These are phyloP conservation scores for Gastrophysa polygoni DNA, from an alignment of 2,888 invertebrate species.

Conservation along the genomic window DNA sequence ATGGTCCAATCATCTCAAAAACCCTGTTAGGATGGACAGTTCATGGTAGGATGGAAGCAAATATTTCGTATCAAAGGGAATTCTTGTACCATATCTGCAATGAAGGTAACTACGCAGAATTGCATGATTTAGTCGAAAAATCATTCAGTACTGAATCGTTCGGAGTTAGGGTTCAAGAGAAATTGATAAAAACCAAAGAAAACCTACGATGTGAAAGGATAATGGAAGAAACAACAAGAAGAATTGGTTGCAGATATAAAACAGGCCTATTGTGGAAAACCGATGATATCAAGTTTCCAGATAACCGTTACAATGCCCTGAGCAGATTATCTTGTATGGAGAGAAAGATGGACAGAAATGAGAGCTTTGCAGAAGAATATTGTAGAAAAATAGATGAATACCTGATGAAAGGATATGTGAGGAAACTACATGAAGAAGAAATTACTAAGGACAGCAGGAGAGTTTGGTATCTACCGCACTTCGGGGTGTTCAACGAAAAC, in stretches of 20 bases:
- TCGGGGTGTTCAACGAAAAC: no score
- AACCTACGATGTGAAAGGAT: conserved; percentile 1
- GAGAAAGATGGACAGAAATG: background rate
- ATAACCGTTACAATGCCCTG: background rate
- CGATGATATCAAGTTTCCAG: background rate
- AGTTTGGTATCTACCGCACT: no score
- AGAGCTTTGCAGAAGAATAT: no score
- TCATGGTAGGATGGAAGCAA: background rate
- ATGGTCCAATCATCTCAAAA: background rate
- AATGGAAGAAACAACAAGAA: conserved; percentile 2
- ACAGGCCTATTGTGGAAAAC: conserved; percentile 2
- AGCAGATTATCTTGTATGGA: conserved; percentile 11
- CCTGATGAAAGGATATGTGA: no score
- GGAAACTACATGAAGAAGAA: no score
- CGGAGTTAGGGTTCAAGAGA: background rate
- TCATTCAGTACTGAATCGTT: conserved; percentile 2
- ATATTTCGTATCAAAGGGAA: background rate
- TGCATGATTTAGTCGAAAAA: conserved; percentile 1
- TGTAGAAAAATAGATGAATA: no score
- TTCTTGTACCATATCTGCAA: conserved; percentile 1
- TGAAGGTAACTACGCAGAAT: background rate
- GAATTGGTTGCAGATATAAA: background rate
- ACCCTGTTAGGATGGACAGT: background rate
- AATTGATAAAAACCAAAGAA: conserved; percentile 2
- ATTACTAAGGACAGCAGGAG: no score